Evolutionary conservation across 2,113 vertebrate species (phyloP).

Genomic region (Anguilla japonica): DNA sequence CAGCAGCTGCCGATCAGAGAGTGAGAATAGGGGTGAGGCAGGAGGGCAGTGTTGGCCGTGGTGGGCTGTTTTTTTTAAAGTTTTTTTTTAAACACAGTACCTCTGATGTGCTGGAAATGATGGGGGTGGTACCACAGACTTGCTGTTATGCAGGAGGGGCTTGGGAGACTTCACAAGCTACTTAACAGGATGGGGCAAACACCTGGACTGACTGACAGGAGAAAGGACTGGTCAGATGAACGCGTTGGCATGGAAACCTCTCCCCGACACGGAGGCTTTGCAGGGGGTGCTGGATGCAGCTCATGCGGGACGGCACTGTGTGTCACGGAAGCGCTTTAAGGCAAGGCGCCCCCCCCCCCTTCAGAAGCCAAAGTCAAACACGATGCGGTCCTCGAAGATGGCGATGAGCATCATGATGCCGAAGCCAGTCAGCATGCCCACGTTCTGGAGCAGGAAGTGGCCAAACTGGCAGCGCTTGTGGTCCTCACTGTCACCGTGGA

Average conservation of each 20-base stretch:
- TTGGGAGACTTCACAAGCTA: not conserved
- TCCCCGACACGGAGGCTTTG: constrained; percentile 35
- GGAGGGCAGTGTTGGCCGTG: not conserved
- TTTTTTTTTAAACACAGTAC: not conserved
- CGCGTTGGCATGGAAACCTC: not conserved
- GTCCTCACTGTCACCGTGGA: constrained; percentile 92
- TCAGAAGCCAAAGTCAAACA: constrained; percentile 89
- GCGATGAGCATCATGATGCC: constrained; percentile 96
- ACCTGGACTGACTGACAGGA: not conserved
- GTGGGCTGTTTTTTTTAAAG: not conserved
- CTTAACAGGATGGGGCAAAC: not conserved
- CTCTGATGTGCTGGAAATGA: not conserved
- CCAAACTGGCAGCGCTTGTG: constrained; percentile 88
- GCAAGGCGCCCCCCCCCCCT: constrained; percentile 43
- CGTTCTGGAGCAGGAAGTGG: constrained; percentile 91
- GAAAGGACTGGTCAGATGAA: not conserved
- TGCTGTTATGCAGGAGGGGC: not conserved
- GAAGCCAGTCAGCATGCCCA: constrained; percentile 90
- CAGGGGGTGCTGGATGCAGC: constrained; percentile 39
- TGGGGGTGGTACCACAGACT: not conserved
- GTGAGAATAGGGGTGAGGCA: not conserved
- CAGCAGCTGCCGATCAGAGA: not conserved
- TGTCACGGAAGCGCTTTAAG: constrained; percentile 48
- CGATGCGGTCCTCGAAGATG: constrained; percentile 93
- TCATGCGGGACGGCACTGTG: constrained; percentile 52